phyloP scores from a whole-genome alignment of 2,797 vertebrate species.

The Alosa sapidissima region DNA sequence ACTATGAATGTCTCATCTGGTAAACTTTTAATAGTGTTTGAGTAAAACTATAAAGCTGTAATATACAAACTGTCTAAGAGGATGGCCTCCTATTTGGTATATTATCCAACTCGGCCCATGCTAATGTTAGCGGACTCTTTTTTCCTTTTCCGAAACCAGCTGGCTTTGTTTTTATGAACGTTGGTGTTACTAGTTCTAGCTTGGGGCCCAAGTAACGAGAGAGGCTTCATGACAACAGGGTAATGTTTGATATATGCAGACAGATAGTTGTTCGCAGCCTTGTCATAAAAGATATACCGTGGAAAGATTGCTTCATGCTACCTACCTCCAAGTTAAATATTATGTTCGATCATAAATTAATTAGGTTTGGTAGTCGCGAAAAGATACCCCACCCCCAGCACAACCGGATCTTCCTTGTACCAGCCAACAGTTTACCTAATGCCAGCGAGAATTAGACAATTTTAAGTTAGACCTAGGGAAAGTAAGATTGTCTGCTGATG shows the following conservation, averaged over 20 bases:
- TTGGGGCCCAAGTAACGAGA: neutral
- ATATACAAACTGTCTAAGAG: neutral
- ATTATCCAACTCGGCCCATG: neutral
- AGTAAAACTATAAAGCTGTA: neutral
- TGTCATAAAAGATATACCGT: neutral
- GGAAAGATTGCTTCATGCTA: neutral
- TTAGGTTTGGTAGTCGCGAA: neutral
- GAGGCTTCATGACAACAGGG: neutral
- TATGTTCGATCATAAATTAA: constrained; percentile 17
- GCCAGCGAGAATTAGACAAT: neutral
- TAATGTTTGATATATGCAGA: neutral
- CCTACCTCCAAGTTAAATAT: neutral
- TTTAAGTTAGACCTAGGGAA: neutral
- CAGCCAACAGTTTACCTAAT: neutral
- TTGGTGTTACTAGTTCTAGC: neutral
- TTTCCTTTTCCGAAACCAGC: constrained; percentile 22
- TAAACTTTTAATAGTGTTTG: neutral
- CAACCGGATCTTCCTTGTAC: constrained; percentile 19
- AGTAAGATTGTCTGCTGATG: neutral
- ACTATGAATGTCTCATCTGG: neutral
- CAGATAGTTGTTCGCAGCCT: neutral
- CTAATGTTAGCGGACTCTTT: constrained; percentile 9
- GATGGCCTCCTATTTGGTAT: neutral
- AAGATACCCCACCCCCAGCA: constrained; percentile 19
- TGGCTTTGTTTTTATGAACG: constrained; percentile 25